Base-by-base conservation (phyloP, 2,113 vertebrate genomes). In the Pachypanchax playfairii region DNA sequence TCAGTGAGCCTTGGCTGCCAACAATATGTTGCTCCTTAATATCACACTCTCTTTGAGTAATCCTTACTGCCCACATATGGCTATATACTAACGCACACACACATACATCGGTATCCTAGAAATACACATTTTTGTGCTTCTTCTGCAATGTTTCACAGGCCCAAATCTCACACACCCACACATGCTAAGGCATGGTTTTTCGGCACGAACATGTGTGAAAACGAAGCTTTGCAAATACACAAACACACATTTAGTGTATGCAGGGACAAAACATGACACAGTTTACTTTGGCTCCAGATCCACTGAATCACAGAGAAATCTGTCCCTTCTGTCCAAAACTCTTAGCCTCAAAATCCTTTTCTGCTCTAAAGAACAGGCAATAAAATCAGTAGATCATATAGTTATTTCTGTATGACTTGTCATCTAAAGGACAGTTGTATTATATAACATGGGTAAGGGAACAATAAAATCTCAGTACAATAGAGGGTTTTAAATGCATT, bases 21-120 rank as follows among this genome's bases (percentile, higher is more conserved):
- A 71, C 74, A 82, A 65, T 85, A 80, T 84, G 78, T 50, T 79
- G 64, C 20, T 65, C 68, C 52, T 82, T 79, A 85, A 76, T 82
- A 85, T 74, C 80, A 65, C 63, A 71, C 64, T 0, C 51, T 68
- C 62, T 55, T 77, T 83, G 65, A 80, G 70, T 72, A 62, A 76
- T 73, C 76, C 63, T 33, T 46, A 48, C 81, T 68, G 67, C 82
- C 83, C 79, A 84, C 80, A 82, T 69, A 50, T 0, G 15, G 46
- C 36, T 13, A 28, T 69, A 48, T 50, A 59, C 68, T 44, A 25
- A 47, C 13, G 14, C 76, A 59, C 33, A 13, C 10, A 11, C 69
- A 48, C 47, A 28, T 55, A 25, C 44, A 24, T n/a, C 39, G 42
- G 55, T 18, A 31, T 67, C 54, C 58, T 44, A 25, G 28, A 74